Percentiles rank a stretch among this genome's conserved stretches.
Evolutionary conservation across 2,888 invertebrate genomes (phyloP).

Genomic region (Mythimna impura): DNA sequence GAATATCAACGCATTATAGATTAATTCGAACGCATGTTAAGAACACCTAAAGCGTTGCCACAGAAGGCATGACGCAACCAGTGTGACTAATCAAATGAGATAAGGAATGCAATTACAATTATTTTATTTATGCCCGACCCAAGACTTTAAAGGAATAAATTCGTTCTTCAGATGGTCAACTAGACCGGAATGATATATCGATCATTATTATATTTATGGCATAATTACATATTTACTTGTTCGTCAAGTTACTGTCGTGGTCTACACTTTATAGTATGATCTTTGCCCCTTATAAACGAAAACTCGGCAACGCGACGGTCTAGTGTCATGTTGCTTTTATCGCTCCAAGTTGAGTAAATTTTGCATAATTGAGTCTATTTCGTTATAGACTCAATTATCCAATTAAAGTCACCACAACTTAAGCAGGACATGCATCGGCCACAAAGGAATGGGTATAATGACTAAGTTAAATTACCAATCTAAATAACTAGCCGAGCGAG

Average conservation of each 20-base stretch:
- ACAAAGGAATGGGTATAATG: slow-evolving; percentile 3
- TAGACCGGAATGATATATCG: slow-evolving; percentile 37
- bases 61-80: slow-evolving; percentile 79
- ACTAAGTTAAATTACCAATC: slow-evolving; percentile 33
- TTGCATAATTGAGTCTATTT: slow-evolving; percentile 8
- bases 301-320: not conserved
- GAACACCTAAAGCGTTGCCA: slow-evolving; percentile 61
- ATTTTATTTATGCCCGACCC: slow-evolving; percentile 78
- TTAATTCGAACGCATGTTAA: slow-evolving; percentile 45
- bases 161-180: slow-evolving; percentile 51
- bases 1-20: slow-evolving; percentile 44
- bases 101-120: slow-evolving; percentile 87
- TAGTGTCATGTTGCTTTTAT: slow-evolving; percentile 5
- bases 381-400: not conserved
- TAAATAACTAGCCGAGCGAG: slow-evolving; percentile 25
- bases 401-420: slow-evolving; percentile 3
- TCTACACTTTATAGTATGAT: slow-evolving; percentile 16
- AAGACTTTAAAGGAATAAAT: slow-evolving; percentile 68
- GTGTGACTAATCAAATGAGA: slow-evolving; percentile 87
- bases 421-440: slow-evolving; percentile 9
- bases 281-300: slow-evolving; percentile 28
- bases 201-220: slow-evolving; percentile 45
- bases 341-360: not conserved
- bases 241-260: slow-evolving; percentile 11
- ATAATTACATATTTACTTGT: slow-evolving; percentile 38